phyloP scores from a whole-genome alignment of 2,113 vertebrate species.

The Nycticebus coucang region DNA sequence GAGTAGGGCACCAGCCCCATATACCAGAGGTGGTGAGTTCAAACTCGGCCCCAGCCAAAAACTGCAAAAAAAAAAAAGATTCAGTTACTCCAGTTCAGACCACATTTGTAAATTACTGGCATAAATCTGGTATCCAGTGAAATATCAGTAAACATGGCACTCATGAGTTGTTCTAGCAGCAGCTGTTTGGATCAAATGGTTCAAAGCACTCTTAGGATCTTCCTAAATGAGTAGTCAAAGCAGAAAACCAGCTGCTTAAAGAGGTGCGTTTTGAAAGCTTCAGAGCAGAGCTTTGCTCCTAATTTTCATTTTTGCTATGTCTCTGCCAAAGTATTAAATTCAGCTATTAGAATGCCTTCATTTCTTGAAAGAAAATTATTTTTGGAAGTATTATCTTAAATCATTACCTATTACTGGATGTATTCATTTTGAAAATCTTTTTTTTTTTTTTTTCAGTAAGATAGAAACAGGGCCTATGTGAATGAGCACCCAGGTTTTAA shows the following conservation, averaged over 20 bases:
- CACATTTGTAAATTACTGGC: conserved; percentile 53
- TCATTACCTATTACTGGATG: neutral
- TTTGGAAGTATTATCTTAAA: conserved; percentile 1
- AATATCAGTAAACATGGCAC: conserved; percentile 55
- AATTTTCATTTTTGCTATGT: conserved; percentile 1
- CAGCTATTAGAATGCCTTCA: neutral
- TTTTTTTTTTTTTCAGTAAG: neutral
- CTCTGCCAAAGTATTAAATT: neutral
- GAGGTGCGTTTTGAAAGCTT: conserved; percentile 30
- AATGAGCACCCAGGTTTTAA: neutral
- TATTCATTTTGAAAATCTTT: neutral
- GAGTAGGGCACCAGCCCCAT: too few relatives aligned
- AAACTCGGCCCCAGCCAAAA: too few relatives aligned
- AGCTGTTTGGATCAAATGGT: conserved; percentile 56
- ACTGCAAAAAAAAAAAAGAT: neutral
- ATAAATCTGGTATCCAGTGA: conserved; percentile 46
- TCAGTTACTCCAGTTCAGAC: neutral
- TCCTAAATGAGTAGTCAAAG: conserved; percentile 41
- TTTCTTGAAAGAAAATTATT: conserved; percentile 40
- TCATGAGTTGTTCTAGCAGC: conserved; percentile 55
- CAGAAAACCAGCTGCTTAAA: conserved; percentile 63
- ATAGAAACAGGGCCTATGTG: neutral
- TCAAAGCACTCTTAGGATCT: conserved; percentile 42
- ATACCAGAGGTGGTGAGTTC: too few relatives aligned
- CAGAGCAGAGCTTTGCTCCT: neutral